These are phyloP conservation scores for Ceratina calcarata DNA, from an alignment of 1,140 invertebrate species.

Conservation along the genomic window DNA sequence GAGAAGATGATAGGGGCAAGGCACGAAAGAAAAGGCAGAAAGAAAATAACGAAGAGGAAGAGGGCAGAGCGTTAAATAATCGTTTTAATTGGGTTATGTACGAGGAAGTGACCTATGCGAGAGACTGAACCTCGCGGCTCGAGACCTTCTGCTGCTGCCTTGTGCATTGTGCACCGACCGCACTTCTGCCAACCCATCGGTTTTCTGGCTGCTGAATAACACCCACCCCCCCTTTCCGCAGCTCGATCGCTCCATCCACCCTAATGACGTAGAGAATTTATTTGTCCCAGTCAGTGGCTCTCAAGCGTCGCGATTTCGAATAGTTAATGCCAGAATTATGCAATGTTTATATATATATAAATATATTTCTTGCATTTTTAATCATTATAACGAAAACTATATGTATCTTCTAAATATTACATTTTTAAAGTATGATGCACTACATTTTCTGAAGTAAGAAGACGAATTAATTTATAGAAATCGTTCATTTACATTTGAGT, in stretches of 20 bases:
- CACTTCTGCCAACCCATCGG: conserved; percentile 36
- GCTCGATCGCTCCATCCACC: conserved; percentile 44
- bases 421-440: too few species aligned
- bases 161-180: conserved; percentile 12
- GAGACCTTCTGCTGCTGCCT: conserved; percentile 67
- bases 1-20: conserved; percentile 22
- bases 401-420: too few species aligned
- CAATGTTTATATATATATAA: too few species aligned
- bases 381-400: too few species aligned
- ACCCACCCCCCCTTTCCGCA: background rate
- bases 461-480: too few species aligned
- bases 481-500: too few species aligned
- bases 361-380: too few species aligned
- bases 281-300: conserved; percentile 48
- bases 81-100: conserved; percentile 79
- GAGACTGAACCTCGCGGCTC: conserved; percentile 64
- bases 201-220: conserved; percentile 39
- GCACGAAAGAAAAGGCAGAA: background rate
- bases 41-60: conserved; percentile 7
- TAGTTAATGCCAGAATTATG: too few species aligned
- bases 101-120: conserved; percentile 78
- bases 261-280: conserved; percentile 56
- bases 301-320: conserved; percentile 5
- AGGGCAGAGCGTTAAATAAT: conserved; percentile 75
- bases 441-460: too few species aligned